phyloP scores from a whole-genome alignment of 2,113 vertebrate genomes.

The Leucosticte australis region DNA sequence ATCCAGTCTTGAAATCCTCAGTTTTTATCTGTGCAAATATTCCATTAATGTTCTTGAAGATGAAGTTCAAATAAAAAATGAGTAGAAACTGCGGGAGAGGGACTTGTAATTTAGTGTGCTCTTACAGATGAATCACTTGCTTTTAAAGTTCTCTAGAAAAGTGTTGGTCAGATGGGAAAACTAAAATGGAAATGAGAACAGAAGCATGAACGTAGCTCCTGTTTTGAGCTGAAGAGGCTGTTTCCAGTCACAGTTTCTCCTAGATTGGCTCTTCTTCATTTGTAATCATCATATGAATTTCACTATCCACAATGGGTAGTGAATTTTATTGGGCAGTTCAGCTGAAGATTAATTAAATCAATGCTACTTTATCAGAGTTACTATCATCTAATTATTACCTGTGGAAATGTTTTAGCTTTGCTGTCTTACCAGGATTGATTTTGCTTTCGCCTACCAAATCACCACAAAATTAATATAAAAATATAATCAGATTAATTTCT shows the following conservation, averaged over 20 bases:
- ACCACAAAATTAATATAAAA: not conserved
- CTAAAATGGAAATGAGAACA: slow-evolving; percentile 26
- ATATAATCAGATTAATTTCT: not conserved
- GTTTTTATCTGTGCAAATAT: not conserved
- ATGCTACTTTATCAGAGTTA: not conserved
- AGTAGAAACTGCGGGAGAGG: not conserved
- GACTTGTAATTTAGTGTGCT: not conserved
- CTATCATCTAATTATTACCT: not conserved
- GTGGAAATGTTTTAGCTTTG: not conserved
- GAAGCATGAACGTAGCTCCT: not conserved
- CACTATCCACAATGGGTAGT: not conserved
- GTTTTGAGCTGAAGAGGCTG: not conserved
- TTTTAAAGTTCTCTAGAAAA: not conserved
- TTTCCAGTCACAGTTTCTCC: not conserved
- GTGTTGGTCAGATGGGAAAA: not conserved
- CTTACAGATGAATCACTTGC: not conserved
- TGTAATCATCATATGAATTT: not conserved
- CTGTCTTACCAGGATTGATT: not conserved
- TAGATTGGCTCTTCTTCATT: not conserved
- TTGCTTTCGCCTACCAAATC: not conserved
- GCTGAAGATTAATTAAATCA: not conserved
- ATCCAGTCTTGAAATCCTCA: not conserved
- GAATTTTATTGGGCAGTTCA: not conserved
- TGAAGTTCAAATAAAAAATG: not conserved
- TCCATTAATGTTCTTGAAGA: not conserved